These are phyloP conservation scores for Drosophila barbarae DNA, from an alignment of 2,888 invertebrate species.

Conservation along the genomic window DNA sequence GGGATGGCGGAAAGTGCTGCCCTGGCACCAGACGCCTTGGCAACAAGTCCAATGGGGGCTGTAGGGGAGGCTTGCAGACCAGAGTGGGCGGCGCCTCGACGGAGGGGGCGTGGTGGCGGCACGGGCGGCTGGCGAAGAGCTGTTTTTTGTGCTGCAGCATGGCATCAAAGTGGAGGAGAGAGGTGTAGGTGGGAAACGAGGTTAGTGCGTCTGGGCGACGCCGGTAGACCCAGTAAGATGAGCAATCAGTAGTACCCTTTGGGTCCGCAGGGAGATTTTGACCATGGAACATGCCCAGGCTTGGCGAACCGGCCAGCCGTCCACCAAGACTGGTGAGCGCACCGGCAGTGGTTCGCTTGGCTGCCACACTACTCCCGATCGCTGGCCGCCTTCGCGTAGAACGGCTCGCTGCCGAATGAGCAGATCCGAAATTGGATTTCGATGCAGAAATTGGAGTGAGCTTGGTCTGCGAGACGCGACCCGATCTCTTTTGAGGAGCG, in stretches of 20 bases:
- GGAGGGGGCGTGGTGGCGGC: conserved; percentile 20
- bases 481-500: conserved; percentile 9
- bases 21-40: conserved; percentile 26
- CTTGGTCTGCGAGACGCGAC: conserved; percentile 2
- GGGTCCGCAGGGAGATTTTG: not conserved
- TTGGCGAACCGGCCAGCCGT: not conserved
- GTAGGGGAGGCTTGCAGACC: conserved; percentile 1
- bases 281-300: conserved; percentile 6
- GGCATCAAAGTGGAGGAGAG: conserved; percentile 24
- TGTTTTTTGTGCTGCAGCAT: conserved; percentile 27
- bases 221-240: conserved; percentile 33
- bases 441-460: not conserved
- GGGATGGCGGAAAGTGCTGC: not conserved
- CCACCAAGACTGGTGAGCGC: conserved; percentile 9
- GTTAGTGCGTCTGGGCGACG: conserved; percentile 39
- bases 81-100: not conserved
- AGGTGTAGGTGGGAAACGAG: conserved; percentile 33
- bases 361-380: not conserved
- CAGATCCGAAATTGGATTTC: not conserved
- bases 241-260: conserved; percentile 40
- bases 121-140: conserved; percentile 1
- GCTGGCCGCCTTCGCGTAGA: conserved; percentile 1
- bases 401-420: not conserved
- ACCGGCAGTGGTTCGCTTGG: conserved; percentile 8
- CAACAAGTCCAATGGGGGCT: conserved; percentile 4